These are phyloP conservation scores for Battus philenor DNA, from an alignment of 1,140 invertebrate species.

Conservation along the genomic window DNA sequence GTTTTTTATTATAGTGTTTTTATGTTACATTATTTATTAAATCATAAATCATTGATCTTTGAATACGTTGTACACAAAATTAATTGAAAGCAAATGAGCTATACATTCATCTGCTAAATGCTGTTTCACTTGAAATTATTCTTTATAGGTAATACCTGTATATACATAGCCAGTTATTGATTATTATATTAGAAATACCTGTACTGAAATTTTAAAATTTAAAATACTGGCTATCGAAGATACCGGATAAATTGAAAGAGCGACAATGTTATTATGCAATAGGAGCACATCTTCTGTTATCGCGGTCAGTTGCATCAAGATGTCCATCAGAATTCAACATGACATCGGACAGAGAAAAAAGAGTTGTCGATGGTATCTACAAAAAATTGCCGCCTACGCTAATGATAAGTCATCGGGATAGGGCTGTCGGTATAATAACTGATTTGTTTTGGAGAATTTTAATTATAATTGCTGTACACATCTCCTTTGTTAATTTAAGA, in stretches of 20 bases:
- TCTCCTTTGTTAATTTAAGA: neutral
- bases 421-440: conserved; percentile 15
- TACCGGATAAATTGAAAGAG: conserved; percentile 48
- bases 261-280: conserved; percentile 50
- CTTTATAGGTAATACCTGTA: too few relatives aligned
- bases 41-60: too few relatives aligned
- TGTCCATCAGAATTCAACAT: conserved; percentile 26
- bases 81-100: too few relatives aligned
- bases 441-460: conserved; percentile 32
- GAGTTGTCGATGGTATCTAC: conserved; percentile 43
- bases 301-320: conserved; percentile 34
- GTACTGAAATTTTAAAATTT: too few relatives aligned
- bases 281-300: conserved; percentile 32
- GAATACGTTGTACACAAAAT: too few relatives aligned
- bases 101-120: too few relatives aligned
- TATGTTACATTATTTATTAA: too few relatives aligned
- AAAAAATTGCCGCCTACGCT: conserved; percentile 40
- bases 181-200: too few relatives aligned
- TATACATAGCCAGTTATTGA: too few relatives aligned
- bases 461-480: conserved; percentile 25
- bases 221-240: conserved; percentile 38
- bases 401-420: conserved; percentile 35
- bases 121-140: too few relatives aligned
- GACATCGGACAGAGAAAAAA: conserved; percentile 33
- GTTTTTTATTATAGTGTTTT: too few relatives aligned